phyloP scores from a whole-genome alignment of 2,888 invertebrate species.

The Mesochorus sp. region DNA sequence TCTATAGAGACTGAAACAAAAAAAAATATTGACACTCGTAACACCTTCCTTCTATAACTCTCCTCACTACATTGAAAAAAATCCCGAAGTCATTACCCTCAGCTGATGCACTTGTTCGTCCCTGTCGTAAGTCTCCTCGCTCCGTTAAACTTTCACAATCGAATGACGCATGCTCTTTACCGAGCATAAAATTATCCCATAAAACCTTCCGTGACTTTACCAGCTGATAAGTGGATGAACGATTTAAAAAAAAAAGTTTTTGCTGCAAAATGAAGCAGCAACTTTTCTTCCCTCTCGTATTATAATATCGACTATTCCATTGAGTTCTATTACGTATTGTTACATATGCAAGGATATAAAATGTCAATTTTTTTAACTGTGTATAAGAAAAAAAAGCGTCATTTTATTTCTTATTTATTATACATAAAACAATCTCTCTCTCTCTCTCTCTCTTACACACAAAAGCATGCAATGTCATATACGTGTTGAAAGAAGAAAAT shows the following conservation, averaged over 20 bases:
- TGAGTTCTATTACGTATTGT: background rate
- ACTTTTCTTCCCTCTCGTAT: background rate
- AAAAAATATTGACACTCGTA: background rate
- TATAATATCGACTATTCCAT: conserved; percentile 28
- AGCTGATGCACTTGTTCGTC: background rate
- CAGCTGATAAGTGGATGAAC: background rate
- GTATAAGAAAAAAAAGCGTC: conserved; percentile 19
- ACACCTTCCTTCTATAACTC: background rate
- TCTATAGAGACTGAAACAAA: background rate
- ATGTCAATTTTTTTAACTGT: background rate
- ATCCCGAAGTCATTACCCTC: conserved; percentile 12
- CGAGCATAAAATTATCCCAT: conserved; percentile 17
- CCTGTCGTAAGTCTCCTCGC: background rate
- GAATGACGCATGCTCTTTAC: conserved; percentile 15
- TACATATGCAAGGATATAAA: conserved; percentile 6
- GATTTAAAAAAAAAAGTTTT: conserved; percentile 16
- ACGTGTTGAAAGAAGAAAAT: background rate
- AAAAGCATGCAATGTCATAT: conserved; percentile 4
- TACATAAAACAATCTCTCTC: background rate
- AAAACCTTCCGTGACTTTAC: conserved; percentile 1
- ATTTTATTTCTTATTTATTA: conserved; percentile 30
- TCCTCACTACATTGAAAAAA: background rate
- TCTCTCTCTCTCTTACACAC: too few relatives aligned
- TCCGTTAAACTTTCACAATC: conserved; percentile 16
- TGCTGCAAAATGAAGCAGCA: conserved; percentile 1